A percentile compares a stretch with the other conserved stretches of the same genome.
Evolutionary conservation across 2,888 invertebrate genomes (phyloP).

Genomic region (Sturmia bella): DNA sequence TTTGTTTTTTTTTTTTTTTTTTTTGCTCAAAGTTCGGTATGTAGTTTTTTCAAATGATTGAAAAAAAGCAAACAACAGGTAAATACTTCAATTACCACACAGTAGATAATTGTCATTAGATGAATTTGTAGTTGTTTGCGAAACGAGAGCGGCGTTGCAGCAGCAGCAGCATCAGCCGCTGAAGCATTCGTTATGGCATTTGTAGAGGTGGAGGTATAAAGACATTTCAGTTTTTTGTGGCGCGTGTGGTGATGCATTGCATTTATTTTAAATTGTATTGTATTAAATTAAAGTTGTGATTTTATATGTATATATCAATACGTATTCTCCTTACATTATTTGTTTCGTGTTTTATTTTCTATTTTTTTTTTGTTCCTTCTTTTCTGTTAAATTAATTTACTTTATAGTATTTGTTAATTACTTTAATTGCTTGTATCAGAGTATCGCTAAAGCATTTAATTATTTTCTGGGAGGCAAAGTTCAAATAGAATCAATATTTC

Average conservation of each 20-base stretch:
- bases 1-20: conserved; percentile 44
- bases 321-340: background rate
- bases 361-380: too few relatives aligned
- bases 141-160: conserved; percentile 58
- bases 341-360: too few relatives aligned
- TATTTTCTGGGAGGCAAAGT: too few relatives aligned
- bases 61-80: conserved; percentile 76
- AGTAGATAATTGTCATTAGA: conserved; percentile 75
- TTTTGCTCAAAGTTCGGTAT: conserved; percentile 70
- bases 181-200: conserved; percentile 47
- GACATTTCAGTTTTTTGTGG: conserved; percentile 73
- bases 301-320: conserved; percentile 35
- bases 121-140: conserved; percentile 71
- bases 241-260: conserved; percentile 74
- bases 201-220: conserved; percentile 62
- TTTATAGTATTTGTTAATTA: too few relatives aligned
- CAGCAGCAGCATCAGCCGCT: conserved; percentile 47
- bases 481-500: too few relatives aligned
- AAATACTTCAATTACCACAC: conserved; percentile 76
- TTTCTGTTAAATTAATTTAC: too few relatives aligned
- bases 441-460: too few relatives aligned
- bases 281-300: conserved; percentile 38
- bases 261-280: conserved; percentile 38
- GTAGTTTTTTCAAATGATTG: conserved; percentile 74
- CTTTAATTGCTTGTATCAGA: too few relatives aligned